phyloP scores from a whole-genome alignment of 1,140 invertebrate species.

The Alviniconcha marisindica region DNA sequence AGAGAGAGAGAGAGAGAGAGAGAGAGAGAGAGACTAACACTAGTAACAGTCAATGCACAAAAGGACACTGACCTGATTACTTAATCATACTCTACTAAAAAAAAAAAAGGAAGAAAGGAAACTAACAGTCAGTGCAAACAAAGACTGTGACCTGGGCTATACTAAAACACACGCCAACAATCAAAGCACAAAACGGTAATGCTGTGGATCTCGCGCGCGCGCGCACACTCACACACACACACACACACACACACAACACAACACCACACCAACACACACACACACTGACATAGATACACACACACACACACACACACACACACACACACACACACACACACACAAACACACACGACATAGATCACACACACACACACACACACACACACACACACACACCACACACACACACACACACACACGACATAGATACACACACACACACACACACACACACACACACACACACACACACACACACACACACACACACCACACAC shows the following conservation, averaged over 20 bases:
- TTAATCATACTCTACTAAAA: too few relatives aligned
- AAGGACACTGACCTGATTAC: neutral
- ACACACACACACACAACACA: too few relatives aligned
- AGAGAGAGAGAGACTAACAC: neutral
- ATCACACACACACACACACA: too few relatives aligned
- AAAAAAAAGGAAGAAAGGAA: neutral
- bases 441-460: too few relatives aligned
- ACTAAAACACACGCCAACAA: neutral
- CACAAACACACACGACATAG: too few relatives aligned
- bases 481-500: too few relatives aligned
- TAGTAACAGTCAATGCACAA: neutral
- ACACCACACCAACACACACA: too few relatives aligned
- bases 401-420: too few relatives aligned
- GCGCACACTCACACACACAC: too few relatives aligned
- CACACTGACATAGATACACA: neutral
- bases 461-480: too few relatives aligned
- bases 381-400: too few relatives aligned
- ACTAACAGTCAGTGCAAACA: neutral
- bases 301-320: neutral
- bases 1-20: neutral
- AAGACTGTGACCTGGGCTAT: neutral
- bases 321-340: neutral
- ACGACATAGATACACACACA: too few relatives aligned
- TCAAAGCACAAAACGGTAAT: neutral
- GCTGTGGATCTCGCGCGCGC: neutral